A percentile compares a stretch with the other conserved stretches of the same genome.
phyloP scores from a whole-genome alignment of 37 sponge, comb jelly and placozoan species.

The Dysidea cf. avara region DNA sequence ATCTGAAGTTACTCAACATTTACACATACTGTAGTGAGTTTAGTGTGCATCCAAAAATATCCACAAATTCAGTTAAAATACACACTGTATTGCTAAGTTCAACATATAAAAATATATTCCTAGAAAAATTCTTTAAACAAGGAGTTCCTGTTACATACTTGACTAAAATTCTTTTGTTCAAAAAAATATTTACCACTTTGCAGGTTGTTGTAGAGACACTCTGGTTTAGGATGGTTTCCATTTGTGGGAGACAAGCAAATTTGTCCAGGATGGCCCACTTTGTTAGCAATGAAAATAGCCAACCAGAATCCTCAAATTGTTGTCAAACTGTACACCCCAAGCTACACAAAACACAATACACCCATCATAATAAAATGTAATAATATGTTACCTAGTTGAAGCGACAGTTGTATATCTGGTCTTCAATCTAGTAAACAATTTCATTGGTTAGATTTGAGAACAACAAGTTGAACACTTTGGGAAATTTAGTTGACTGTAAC shows the following conservation, averaged over 20 bases:
- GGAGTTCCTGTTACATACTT: no score
- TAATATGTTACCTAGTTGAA: conserved; percentile 67
- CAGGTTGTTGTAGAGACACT: no score
- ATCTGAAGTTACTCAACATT: no score
- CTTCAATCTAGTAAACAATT: conserved; percentile 26
- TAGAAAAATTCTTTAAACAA: no score
- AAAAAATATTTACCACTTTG: no score
- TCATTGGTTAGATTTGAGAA: conserved; percentile 10
- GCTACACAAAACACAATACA: conserved; percentile 28
- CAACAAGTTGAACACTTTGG: conserved; percentile 32
- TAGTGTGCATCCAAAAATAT: no score
- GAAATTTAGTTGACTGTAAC: conserved; percentile 19
- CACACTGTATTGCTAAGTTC: no score
- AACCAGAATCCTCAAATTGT: conserved; percentile 58
- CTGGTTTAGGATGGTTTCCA: conserved; percentile 69
- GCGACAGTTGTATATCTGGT: conserved; percentile 39
- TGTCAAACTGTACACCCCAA: conserved; percentile 90
- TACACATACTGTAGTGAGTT: no score
- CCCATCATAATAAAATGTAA: neutral
- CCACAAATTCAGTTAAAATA: no score
- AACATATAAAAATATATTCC: no score
- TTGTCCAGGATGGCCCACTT: conserved; percentile 87
- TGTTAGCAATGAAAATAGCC: conserved; percentile 62
- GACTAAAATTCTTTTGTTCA: no score
- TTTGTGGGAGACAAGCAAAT: conserved; percentile 69